Evolutionary conservation across 2,797 vertebrate genomes (phyloP), one percentile per base, ranked within the genome.

Genomic region (Danio choprae): DNA sequence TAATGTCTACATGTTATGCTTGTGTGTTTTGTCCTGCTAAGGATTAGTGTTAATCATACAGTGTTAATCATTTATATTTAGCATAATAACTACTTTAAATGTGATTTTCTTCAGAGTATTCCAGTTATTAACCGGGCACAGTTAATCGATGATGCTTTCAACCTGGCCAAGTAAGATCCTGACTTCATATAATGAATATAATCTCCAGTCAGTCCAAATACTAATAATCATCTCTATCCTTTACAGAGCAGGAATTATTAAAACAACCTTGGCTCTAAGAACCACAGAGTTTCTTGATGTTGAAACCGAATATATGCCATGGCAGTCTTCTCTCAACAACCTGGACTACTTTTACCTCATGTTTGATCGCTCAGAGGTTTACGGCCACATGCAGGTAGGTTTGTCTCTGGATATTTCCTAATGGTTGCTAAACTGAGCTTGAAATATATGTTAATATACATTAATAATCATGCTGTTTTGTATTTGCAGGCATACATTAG

Each of bases 361-460:
- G 97, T 96, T 99, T 1, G 98, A 99, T 86, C 96, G 96, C 81
- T 93, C 89, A 0, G 94, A 96, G 16, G 93, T 97, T 53, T 96
- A 95, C 0, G 95, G 95, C 7, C 85, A 72, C 77, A 96, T 99
- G 95, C 90, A 94, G 96, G 98, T 98, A 6, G 36, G 77, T 63
- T 65, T 29, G 22, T 65, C 58, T 74, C 11, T 46, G 20, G 4
- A 51, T 63, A 56, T 38, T 60, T 22, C 43, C 29, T 9, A 69
- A 65, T 4, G 5, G 48, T 36, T 62, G 9, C 1, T 16, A 2
- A 7, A 50, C 9, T 60, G 8, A 55, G 20, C 15, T 40, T 41
- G 8, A 48, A 20, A 29, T 29, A 29, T 29, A 1, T 29, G 29
- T 29, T 29, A 1, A 29, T 29, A 29, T 29, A 29, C 29, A 3